Base-by-base conservation (phyloP, 1,140 invertebrate genomes). In the Drosophila sp. region DNA sequence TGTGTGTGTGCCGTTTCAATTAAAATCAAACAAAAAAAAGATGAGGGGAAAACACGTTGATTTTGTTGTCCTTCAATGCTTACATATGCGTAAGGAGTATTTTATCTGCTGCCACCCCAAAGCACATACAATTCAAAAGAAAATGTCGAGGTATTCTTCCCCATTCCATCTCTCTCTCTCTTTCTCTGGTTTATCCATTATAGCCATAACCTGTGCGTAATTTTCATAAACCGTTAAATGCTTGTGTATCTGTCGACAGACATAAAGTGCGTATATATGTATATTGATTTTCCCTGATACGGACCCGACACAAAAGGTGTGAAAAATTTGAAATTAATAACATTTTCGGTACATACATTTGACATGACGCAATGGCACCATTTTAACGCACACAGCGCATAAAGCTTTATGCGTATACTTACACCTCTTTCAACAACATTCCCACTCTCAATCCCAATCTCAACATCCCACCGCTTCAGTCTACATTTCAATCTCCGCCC, bases 301-400 rank as follows among this genome's bases (percentile, higher is more conserved):
- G 38, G 47, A n/a, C 4, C 60, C 23, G 17, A 23, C 47, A 73
- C 70, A 77, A 76, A 74, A 74, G 73, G 80, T 84, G 80, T 84
- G 70, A 80, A 76, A 77, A 84, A 84, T 80, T 77, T 80, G 79
- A 84, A 74, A 76, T 73, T 77, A 84, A 84, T 84, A 84, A 84
- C 81, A 84, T 77, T 84, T 77, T 83, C 70, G 69, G 69, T 72
- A 50, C 44, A 50, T 10, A 84, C 76, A 79, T 79, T 84, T 76
- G 69, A 84, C 72, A 83, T 79, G 65, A 83, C 69, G 76, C 80
- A 70, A 58, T 44, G 76, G 76, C 78, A 76, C 61, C 67, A 69
- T 78, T 82, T 75, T 79, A 66, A 65, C 69, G 58, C 64, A 60
- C 62, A 76, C 68, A 40, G 7, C 44, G 44, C 61, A 83, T 83